A percentile compares a stretch with the other conserved stretches of the same genome.
phyloP scores from a whole-genome alignment of 2,113 vertebrate genomes.

The Menidia beryllina region DNA sequence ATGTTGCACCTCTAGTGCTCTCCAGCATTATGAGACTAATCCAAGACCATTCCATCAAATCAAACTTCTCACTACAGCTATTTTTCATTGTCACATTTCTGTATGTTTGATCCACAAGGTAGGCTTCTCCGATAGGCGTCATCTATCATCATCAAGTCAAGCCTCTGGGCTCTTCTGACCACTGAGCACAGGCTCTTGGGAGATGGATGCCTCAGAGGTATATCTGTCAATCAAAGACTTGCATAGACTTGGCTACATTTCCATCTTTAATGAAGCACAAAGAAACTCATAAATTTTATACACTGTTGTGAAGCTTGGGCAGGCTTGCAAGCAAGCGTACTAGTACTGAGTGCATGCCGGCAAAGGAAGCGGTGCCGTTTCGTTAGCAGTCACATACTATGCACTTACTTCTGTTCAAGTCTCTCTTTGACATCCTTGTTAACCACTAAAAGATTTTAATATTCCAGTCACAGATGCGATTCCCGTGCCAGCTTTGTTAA shows the following conservation, averaged over 20 bases:
- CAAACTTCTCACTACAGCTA: constrained; percentile 66
- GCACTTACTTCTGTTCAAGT: neutral
- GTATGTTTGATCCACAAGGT: constrained; percentile 75
- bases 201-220: constrained; percentile 60
- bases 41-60: constrained; percentile 71
- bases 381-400: neutral
- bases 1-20: neutral
- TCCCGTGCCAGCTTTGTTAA: constrained; percentile 28
- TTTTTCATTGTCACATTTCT: constrained; percentile 81
- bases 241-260: constrained; percentile 50
- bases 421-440: constrained; percentile 6
- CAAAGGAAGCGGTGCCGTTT: neutral
- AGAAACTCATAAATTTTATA: constrained; percentile 45
- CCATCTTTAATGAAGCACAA: constrained; percentile 59
- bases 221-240: constrained; percentile 70
- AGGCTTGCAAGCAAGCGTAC: neutral
- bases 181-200: constrained; percentile 64
- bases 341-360: neutral
- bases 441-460: constrained; percentile 26
- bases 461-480: constrained; percentile 21
- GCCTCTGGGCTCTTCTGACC: constrained; percentile 66
- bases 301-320: neutral
- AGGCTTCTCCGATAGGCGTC: constrained; percentile 65
- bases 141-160: constrained; percentile 81
- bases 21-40: constrained; percentile 68